A percentile compares a stretch with the other conserved stretches of the same genome.
phyloP scores from a whole-genome alignment of 2,113 vertebrate genomes.

The pig (Sus scrofa) region DNA sequence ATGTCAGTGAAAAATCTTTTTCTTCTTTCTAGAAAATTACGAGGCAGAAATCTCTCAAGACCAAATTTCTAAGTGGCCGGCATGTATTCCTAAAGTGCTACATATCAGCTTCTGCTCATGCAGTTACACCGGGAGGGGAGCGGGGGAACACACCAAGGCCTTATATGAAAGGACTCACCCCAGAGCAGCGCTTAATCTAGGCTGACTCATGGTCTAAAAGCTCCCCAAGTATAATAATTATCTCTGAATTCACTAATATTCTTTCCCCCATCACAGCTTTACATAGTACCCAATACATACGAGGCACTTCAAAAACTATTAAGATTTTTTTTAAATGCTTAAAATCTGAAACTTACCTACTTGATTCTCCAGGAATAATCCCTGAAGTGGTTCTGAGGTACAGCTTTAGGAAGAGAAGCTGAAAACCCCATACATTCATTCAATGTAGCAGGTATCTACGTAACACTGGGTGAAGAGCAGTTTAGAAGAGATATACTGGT shows the following conservation, averaged over 20 bases:
- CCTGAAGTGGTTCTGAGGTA: background rate
- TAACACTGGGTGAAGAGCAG: background rate
- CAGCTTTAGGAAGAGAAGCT: background rate
- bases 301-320: background rate
- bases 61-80: constrained; percentile 56
- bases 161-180: background rate
- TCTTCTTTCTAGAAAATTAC: constrained; percentile 32
- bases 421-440: background rate
- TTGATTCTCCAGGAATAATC: constrained; percentile 31
- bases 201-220: background rate
- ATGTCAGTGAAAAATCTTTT: constrained; percentile 34
- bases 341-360: constrained; percentile 9
- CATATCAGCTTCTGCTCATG: background rate
- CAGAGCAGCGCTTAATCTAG: background rate
- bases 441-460: background rate
- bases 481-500: background rate
- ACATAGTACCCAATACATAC: background rate
- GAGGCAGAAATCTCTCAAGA: constrained; percentile 54
- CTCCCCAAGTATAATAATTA: background rate
- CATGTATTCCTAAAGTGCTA: background rate
- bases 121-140: background rate
- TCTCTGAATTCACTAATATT: background rate
- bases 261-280: background rate
- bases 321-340: background rate
- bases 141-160: background rate